phyloP scores from a whole-genome alignment of 2,888 invertebrate species.

The Eurytoma adleriae region DNA sequence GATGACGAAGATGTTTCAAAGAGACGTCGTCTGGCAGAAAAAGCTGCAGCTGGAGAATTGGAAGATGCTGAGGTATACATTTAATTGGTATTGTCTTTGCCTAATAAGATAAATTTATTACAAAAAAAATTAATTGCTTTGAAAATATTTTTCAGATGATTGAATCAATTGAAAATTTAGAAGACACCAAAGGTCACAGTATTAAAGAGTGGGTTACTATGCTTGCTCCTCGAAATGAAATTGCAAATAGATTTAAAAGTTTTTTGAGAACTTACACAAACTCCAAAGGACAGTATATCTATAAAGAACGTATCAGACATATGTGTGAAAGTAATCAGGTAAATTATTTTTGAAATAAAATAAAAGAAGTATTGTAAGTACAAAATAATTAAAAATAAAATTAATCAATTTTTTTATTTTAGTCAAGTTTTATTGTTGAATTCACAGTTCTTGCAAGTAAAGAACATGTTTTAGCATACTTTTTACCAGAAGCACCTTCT shows the following conservation, averaged over 20 bases:
- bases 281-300: slow-evolving; percentile 90
- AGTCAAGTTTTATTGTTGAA: slow-evolving; percentile 92
- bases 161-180: slow-evolving; percentile 98
- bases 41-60: slow-evolving; percentile 88
- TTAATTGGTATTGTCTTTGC: slow-evolving; percentile 3
- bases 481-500: slow-evolving; percentile 97
- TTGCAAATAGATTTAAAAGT: slow-evolving; percentile 94
- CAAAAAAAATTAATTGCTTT: background rate
- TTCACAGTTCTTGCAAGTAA: slow-evolving; percentile 93
- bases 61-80: slow-evolving; percentile 83
- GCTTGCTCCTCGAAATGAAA: slow-evolving; percentile 96
- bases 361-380: background rate
- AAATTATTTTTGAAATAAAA: slow-evolving; percentile 34
- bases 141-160: slow-evolving; percentile 79
- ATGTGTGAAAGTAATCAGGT: slow-evolving; percentile 95
- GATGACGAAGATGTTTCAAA: slow-evolving; percentile 85
- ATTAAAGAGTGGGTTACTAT: slow-evolving; percentile 98
- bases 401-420: slow-evolving; percentile 53
- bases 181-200: slow-evolving; percentile 96
- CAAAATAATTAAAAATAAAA: slow-evolving; percentile 8
- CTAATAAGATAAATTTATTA: background rate
- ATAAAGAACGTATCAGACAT: slow-evolving; percentile 93
- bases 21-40: slow-evolving; percentile 89
- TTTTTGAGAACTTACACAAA: slow-evolving; percentile 94
- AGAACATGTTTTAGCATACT: slow-evolving; percentile 96